Conservation (phyloP, 2,113 vertebrate genomes). For the Varanus salvator region DNA sequence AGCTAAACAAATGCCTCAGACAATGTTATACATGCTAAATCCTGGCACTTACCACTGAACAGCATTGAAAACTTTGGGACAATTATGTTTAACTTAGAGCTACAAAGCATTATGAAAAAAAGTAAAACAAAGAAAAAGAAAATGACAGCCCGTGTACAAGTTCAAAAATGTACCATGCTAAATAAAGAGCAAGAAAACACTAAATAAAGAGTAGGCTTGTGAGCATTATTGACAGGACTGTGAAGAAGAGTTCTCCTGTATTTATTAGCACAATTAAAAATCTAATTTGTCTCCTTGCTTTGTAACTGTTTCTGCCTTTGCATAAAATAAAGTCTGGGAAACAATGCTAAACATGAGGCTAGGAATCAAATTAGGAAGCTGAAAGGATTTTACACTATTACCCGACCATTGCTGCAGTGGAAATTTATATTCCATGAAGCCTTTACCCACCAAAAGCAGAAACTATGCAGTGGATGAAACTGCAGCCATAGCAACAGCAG, state of each 20-base stretch:
- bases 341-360: conserved; percentile 15
- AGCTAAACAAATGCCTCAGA: conserved; percentile 78
- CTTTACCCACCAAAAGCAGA: conserved; percentile 52
- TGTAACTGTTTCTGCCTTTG: conserved; percentile 16
- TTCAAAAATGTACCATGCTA: conserved; percentile 48
- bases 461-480: conserved; percentile 54
- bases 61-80: conserved; percentile 60
- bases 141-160: conserved; percentile 24
- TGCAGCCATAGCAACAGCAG: conserved; percentile 66
- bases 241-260: neutral
- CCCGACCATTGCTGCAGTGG: conserved; percentile 49
- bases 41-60: conserved; percentile 59
- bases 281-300: neutral
- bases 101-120: conserved; percentile 40
- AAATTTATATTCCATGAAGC: conserved; percentile 62
- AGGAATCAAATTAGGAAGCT: conserved; percentile 19
- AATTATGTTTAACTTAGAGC: conserved; percentile 58
- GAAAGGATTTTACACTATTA: conserved; percentile 35
- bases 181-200: neutral
- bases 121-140: conserved; percentile 39
- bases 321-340: neutral
- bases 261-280: conserved; percentile 12
- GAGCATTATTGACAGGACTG: conserved; percentile 2
- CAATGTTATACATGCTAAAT: conserved; percentile 74
- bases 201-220: neutral